Evolutionary conservation across 23 tunicate species (phyloP).

Genomic region (Clavelina lepadiformis): DNA sequence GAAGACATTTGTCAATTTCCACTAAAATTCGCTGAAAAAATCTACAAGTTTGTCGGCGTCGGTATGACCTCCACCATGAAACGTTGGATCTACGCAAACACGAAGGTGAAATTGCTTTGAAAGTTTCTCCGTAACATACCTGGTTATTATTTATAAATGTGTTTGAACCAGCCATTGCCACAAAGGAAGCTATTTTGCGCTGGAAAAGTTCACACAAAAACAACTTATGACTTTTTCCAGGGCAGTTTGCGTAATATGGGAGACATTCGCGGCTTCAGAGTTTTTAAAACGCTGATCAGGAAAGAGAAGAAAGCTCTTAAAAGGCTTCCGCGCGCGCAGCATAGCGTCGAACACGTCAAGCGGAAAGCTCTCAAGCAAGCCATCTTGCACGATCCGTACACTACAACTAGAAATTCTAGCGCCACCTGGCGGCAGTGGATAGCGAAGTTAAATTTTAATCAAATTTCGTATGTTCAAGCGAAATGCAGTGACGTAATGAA

Average conservation of each 20-base stretch:
- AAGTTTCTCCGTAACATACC: too few species aligned
- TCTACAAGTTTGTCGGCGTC: constrained; percentile 56
- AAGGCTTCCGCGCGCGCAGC: too few species aligned
- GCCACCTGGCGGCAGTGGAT: neutral
- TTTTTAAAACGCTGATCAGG: too few species aligned
- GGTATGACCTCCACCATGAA: constrained; percentile 7
- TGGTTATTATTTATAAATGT: too few species aligned
- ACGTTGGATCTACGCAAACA: constrained; percentile 42
- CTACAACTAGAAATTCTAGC: constrained; percentile 5
- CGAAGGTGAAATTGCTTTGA: neutral
- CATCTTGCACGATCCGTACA: neutral
- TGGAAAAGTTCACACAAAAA: too few species aligned
- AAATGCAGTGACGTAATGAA: neutral
- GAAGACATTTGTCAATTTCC: constrained; percentile 51
- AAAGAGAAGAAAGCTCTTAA: too few species aligned
- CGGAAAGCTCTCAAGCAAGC: neutral
- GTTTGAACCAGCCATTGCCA: too few species aligned
- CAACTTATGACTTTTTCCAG: neutral
- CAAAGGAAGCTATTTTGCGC: too few species aligned
- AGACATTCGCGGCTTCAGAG: neutral
- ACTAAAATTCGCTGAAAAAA: constrained; percentile 25
- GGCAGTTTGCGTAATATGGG: neutral
- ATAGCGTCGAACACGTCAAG: neutral
- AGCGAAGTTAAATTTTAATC: neutral
- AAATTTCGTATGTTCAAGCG: neutral